A percentile compares a stretch with the other conserved stretches of the same genome.
These are phyloP conservation scores for Apomyelois bistriatella DNA, from an alignment of 2,888 invertebrate genomes.

Conservation along the genomic window DNA sequence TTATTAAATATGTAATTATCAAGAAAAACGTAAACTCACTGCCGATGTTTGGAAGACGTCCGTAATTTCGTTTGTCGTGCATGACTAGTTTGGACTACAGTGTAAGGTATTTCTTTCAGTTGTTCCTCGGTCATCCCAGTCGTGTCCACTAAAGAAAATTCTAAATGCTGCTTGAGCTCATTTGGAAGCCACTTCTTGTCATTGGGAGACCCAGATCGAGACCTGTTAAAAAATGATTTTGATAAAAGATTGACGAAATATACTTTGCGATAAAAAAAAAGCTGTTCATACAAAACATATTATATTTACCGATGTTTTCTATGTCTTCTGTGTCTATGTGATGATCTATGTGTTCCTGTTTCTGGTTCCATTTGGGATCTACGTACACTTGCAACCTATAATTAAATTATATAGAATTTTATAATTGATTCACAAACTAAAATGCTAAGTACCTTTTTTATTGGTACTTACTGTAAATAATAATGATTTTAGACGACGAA, in stretches of 20 bases:
- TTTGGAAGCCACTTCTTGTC: conserved; percentile 87
- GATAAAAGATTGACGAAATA: not conserved
- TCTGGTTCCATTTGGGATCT: conserved; percentile 76
- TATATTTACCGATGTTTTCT: conserved; percentile 79
- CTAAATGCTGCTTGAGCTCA: conserved; percentile 91
- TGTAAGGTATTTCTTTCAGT: conserved; percentile 92
- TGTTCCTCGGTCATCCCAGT: conserved; percentile 93
- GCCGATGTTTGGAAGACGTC: conserved; percentile 65
- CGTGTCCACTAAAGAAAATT: conserved; percentile 93
- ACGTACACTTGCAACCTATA: conserved; percentile 86
- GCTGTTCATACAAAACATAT: no score
- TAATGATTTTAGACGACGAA: not conserved
- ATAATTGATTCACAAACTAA: not conserved
- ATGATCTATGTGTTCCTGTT: conserved; percentile 75
- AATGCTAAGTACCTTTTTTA: no score
- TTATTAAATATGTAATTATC: no score
- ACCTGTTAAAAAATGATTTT: conserved; percentile 39
- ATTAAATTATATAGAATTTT: conserved; percentile 12
- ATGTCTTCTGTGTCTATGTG: conserved; percentile 80
- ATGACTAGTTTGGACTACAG: conserved; percentile 88
- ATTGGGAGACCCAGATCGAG: conserved; percentile 85
- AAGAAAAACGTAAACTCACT: conserved; percentile 39
- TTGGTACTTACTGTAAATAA: no score
- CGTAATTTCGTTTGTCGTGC: conserved; percentile 80
- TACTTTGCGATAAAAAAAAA: no score